Evolutionary conservation across 2,888 invertebrate species (phyloP).

Genomic region (Dysmachus trigonus): DNA sequence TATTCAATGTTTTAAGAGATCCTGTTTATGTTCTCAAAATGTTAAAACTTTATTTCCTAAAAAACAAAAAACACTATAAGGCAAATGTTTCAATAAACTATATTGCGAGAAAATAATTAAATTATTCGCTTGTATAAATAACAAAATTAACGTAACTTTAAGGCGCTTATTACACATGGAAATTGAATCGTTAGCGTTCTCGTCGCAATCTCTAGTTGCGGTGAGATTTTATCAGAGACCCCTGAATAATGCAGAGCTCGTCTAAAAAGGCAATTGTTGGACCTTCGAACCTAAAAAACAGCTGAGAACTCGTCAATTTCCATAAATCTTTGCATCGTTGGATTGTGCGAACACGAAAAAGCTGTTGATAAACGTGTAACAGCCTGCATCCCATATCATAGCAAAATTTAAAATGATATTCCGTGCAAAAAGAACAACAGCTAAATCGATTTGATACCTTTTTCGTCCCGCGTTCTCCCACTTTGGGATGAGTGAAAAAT

Average conservation of each 20-base stretch:
- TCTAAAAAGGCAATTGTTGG: background rate
- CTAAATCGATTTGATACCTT: background rate
- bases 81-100: too few relatives aligned
- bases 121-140: too few relatives aligned
- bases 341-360: background rate
- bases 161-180: background rate
- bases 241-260: background rate
- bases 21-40: too few relatives aligned
- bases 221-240: background rate
- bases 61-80: too few relatives aligned
- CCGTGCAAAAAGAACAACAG: background rate
- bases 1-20: too few relatives aligned
- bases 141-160: background rate
- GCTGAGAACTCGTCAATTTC: background rate
- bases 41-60: too few relatives aligned
- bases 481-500: slow-evolving; percentile 4
- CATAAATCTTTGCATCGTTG: background rate
- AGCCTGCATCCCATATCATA: background rate
- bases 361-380: background rate
- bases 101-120: too few relatives aligned
- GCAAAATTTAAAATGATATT: background rate
- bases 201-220: background rate
- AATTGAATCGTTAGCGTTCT: background rate
- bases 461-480: background rate
- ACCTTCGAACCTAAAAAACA: background rate